Conservation (phyloP, 2,888 invertebrate genomes). For the Tiphia femorata region DNA sequence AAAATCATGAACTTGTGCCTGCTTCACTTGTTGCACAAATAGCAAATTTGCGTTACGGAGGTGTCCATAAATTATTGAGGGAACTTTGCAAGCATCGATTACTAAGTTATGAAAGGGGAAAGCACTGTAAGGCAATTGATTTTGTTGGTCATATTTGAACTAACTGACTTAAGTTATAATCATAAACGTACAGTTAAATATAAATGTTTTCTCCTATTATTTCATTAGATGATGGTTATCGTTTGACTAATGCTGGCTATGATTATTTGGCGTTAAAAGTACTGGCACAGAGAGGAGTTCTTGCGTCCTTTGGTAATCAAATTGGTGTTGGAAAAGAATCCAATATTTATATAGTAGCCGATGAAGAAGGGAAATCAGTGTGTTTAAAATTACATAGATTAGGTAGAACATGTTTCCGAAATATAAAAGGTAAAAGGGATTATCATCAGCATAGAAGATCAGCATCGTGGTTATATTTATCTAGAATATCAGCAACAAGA, state of each 20-base stretch:
- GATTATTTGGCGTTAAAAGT: constrained; percentile 96
- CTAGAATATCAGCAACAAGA: constrained; percentile 95
- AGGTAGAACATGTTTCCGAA: constrained; percentile 96
- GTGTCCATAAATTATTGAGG: constrained; percentile 90
- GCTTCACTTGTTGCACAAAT: constrained; percentile 90
- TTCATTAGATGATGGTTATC: constrained; percentile 89
- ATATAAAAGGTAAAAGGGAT: constrained; percentile 95
- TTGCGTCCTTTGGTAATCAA: constrained; percentile 94
- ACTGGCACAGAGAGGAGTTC: constrained; percentile 81
- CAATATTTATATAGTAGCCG: constrained; percentile 91
- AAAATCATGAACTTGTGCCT: constrained; percentile 98
- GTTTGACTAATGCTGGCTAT: constrained; percentile 95
- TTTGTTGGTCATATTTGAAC: background rate
- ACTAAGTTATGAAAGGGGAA: constrained; percentile 94
- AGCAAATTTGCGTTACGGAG: constrained; percentile 93
- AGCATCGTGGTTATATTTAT: constrained; percentile 96
- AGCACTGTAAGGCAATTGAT: constrained; percentile 83
- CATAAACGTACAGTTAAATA: no score
- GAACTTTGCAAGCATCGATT: constrained; percentile 92
- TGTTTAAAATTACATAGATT: constrained; percentile 94
- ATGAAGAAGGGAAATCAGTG: constrained; percentile 82
- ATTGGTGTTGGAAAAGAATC: constrained; percentile 99
- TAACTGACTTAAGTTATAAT: background rate
- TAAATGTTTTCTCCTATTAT: constrained; percentile 6
- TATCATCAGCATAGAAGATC: constrained; percentile 93